Percentiles rank a stretch among this genome's conserved stretches.
phyloP scores from a whole-genome alignment of 2,888 invertebrate genomes.

The Zygothrica quintamaculata region DNA sequence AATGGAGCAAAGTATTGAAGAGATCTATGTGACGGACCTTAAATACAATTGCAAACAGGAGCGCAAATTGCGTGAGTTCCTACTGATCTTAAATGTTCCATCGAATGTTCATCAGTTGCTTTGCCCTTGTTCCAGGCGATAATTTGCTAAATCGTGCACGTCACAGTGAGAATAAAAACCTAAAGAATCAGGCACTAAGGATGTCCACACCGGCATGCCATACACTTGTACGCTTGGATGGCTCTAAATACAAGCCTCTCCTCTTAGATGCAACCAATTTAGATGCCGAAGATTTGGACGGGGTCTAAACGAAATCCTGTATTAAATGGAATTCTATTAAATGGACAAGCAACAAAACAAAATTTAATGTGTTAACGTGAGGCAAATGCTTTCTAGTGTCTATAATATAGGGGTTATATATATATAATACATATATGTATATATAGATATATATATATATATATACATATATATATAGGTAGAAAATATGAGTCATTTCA shows the following conservation, averaged over 20 bases:
- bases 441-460: too few relatives aligned
- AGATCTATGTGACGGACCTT: constrained; percentile 53
- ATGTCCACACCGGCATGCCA: constrained; percentile 64
- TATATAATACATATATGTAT: too few relatives aligned
- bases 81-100: not conserved
- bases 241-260: constrained; percentile 9
- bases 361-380: constrained; percentile 3
- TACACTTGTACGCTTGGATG: constrained; percentile 44
- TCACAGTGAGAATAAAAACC: constrained; percentile 46
- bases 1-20: constrained; percentile 62
- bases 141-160: constrained; percentile 61
- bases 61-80: constrained; percentile 63
- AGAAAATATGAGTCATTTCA: too few relatives aligned
- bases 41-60: constrained; percentile 64
- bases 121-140: constrained; percentile 47
- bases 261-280: constrained; percentile 31
- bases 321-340: too few relatives aligned
- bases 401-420: too few relatives aligned
- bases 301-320: not conserved
- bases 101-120: not conserved
- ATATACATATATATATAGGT: too few relatives aligned
- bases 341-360: not conserved
- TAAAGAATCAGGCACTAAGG: constrained; percentile 48
- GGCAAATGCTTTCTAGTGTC: too few relatives aligned
- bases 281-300: not conserved